phyloP scores from a whole-genome alignment of 2,797 vertebrate species.

The Pteropus rufus region DNA sequence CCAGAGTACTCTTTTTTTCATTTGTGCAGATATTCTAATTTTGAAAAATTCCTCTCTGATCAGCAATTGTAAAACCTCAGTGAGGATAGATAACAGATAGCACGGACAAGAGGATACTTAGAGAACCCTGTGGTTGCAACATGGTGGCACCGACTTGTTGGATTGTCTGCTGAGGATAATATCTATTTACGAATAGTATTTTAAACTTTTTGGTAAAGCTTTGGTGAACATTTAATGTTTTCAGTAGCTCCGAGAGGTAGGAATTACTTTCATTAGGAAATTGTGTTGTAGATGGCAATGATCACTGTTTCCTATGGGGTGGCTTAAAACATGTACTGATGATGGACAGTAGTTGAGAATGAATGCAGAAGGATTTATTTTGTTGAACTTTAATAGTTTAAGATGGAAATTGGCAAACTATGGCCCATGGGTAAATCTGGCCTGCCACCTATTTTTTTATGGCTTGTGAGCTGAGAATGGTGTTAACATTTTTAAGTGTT shows the following conservation, averaged over 20 bases:
- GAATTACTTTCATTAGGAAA: not conserved
- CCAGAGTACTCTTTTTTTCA: not conserved
- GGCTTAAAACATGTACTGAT: not conserved
- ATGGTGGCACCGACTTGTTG: not conserved
- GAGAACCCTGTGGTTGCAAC: not conserved
- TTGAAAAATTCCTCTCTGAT: not conserved
- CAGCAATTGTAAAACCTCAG: not conserved
- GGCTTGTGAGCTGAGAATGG: not conserved
- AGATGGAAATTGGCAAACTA: not conserved
- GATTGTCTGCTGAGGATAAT: not conserved
- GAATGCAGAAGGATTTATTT: not conserved
- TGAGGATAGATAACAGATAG: not conserved
- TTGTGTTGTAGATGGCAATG: not conserved
- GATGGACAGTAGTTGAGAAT: not conserved
- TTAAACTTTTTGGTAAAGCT: not conserved
- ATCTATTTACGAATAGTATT: not conserved
- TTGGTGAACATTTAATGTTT: not conserved
- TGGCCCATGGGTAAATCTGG: not conserved
- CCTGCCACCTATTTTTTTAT: not conserved
- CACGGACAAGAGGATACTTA: not conserved
- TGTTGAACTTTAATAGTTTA: not conserved
- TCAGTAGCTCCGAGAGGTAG: not conserved
- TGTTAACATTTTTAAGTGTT: not conserved
- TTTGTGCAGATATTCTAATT: not conserved
- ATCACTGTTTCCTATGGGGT: not conserved